Evolutionary conservation across 1,140 invertebrate species (phyloP), one percentile per base, ranked within the genome.

Genomic region (Caerostris darwini): DNA sequence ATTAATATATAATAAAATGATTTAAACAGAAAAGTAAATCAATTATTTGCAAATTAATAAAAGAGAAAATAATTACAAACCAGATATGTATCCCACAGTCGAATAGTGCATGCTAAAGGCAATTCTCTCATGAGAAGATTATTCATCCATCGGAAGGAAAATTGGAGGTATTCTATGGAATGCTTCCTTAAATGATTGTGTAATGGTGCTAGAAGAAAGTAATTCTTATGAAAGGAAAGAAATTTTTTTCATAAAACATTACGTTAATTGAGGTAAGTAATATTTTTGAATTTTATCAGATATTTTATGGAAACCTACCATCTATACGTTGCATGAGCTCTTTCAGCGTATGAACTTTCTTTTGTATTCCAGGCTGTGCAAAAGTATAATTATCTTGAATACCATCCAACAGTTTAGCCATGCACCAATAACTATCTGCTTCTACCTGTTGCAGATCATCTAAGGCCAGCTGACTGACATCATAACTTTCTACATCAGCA

Each of bases 121-220:
- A 99, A 97, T 96, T 99, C 99, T 94, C 99, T 97, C 95, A 99
- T 99, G 94, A 99, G 96, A 87, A 99, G 97, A 97, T 99, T 99
- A 96, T 99, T 99, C 98, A 99, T 99, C 99, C 99, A 99, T n/a
- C 99, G 97, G 96, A 99, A 99, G 6, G 99, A 99, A 96, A 99
- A 99, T 97, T 99, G 99, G 54, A 99, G 97, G 96, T 99, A 99
- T 96, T 99, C 99, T 57, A 99, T 98, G 92, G 98, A 98, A 96
- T 99, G 98, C 53, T 97, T 97, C 96, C 98, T 98, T 90, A 99
- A 96, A 96, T 99, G 99, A 95, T 98, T 97, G 96, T 99, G 98
- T 17, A 99, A 96, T 8, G 97, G 97, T 64, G 97, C 98, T 98
- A 95, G 3, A 85, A 85, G 64, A 88, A 88, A 88, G 64, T 67